phyloP scores from a whole-genome alignment of 2,888 invertebrate species.

The Lathronympha strigana region DNA sequence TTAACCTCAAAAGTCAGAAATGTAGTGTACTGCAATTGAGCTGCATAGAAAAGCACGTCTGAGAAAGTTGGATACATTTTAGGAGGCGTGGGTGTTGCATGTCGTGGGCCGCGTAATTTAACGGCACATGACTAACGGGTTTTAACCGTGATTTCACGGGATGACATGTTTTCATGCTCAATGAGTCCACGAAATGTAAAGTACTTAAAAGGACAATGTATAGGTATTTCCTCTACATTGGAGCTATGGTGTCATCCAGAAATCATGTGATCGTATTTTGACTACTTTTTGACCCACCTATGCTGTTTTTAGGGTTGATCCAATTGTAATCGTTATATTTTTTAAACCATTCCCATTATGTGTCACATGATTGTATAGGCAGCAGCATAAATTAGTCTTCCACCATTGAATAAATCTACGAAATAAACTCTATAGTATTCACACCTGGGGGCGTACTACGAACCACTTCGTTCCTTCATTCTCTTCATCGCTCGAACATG shows the following conservation, averaged over 20 bases:
- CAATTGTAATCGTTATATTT: no score
- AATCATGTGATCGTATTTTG: no score
- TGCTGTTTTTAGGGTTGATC: no score
- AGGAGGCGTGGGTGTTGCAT: constrained; percentile 55
- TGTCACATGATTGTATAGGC: background rate
- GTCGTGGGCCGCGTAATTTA: constrained; percentile 50
- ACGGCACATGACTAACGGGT: constrained; percentile 64
- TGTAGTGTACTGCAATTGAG: constrained; percentile 9
- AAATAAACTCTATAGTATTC: no score
- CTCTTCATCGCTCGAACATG: no score
- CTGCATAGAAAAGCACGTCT: constrained; percentile 15
- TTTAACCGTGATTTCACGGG: constrained; percentile 55
- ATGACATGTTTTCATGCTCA: constrained; percentile 28
- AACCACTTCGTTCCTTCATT: no score
- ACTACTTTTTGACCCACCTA: no score
- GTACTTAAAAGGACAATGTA: constrained; percentile 1
- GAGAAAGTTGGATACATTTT: constrained; percentile 53
- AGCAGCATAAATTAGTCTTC: background rate
- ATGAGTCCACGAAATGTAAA: constrained; percentile 4
- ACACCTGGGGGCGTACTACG: no score
- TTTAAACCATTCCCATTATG: no score
- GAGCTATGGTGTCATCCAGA: no score
- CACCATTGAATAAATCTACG: no score
- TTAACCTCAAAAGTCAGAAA: constrained; percentile 1
- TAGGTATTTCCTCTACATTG: background rate